Evolutionary conservation across 2,797 vertebrate species (phyloP).

Genomic region (Acrossocheilus wenchowensis): DNA sequence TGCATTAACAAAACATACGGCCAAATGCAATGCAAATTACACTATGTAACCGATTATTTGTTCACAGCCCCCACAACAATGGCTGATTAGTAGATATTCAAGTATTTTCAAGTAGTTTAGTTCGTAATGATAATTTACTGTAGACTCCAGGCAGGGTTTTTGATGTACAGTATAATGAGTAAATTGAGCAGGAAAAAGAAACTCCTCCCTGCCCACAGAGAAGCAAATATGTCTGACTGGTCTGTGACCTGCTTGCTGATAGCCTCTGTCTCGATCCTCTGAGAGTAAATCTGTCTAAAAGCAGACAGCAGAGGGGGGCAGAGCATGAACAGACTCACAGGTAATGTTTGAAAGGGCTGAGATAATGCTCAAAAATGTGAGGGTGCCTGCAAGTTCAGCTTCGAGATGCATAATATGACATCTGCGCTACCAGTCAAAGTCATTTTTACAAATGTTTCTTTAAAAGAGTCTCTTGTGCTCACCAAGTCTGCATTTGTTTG

Average conservation of each 20-base stretch:
- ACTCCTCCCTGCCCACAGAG: not conserved
- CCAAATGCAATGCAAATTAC: no score
- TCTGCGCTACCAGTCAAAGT: not conserved
- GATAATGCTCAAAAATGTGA: not conserved
- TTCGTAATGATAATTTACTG: not conserved
- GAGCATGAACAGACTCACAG: constrained; percentile 29
- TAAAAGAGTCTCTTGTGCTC: not conserved
- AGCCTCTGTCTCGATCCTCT: constrained; percentile 11
- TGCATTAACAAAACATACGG: no score
- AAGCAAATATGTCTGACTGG: constrained; percentile 10
- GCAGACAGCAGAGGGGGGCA: constrained; percentile 37
- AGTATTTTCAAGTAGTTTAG: not conserved
- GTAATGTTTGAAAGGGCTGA: constrained; percentile 7
- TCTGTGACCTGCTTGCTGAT: constrained; percentile 16
- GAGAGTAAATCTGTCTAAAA: constrained; percentile 50
- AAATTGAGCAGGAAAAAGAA: not conserved
- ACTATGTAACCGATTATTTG: not conserved
- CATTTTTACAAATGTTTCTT: not conserved
- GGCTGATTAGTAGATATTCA: not conserved
- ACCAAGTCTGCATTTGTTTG: not conserved
- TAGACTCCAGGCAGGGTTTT: constrained; percentile 2
- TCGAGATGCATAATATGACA: not conserved
- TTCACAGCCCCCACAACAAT: not conserved
- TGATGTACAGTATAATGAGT: not conserved
- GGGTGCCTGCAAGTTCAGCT: constrained; percentile 4